These are phyloP conservation scores for Ceratotherium simum DNA, from an alignment of 2,113 vertebrate species.

Conservation along the genomic window DNA sequence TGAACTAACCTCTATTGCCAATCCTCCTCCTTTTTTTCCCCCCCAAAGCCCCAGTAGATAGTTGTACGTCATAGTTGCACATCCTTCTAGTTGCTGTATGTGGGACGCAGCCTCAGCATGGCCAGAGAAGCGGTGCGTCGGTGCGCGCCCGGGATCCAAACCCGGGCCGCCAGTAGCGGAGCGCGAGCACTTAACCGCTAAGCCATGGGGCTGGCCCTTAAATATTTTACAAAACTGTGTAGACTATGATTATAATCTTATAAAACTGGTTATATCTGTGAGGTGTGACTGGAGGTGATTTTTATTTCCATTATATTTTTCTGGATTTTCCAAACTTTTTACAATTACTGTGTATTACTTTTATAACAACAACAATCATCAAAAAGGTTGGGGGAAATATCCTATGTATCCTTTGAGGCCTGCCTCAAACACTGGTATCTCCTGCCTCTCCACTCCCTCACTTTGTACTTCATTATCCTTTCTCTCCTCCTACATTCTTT, in stretches of 20 bases:
- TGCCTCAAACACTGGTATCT: background rate
- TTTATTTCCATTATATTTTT: constrained; percentile 34
- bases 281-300: background rate
- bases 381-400: background rate
- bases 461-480: background rate
- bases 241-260: background rate
- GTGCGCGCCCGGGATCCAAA: too few species aligned
- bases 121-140: too few species aligned
- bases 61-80: too few species aligned
- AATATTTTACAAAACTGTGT: background rate
- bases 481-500: background rate
- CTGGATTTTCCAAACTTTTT: constrained; percentile 21
- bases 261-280: background rate
- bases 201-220: background rate
- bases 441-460: background rate
- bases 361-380: background rate
- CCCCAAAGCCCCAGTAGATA: too few species aligned
- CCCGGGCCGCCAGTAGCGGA: too few species aligned
- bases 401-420: background rate
- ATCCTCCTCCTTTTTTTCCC: too few species aligned
- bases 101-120: too few species aligned
- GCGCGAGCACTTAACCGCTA: too few species aligned
- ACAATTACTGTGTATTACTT: background rate
- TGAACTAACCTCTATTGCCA: too few species aligned
- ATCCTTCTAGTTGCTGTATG: too few species aligned